These are phyloP conservation scores for Galbula dea DNA, from an alignment of 2,113 vertebrate species.

Conservation along the genomic window DNA sequence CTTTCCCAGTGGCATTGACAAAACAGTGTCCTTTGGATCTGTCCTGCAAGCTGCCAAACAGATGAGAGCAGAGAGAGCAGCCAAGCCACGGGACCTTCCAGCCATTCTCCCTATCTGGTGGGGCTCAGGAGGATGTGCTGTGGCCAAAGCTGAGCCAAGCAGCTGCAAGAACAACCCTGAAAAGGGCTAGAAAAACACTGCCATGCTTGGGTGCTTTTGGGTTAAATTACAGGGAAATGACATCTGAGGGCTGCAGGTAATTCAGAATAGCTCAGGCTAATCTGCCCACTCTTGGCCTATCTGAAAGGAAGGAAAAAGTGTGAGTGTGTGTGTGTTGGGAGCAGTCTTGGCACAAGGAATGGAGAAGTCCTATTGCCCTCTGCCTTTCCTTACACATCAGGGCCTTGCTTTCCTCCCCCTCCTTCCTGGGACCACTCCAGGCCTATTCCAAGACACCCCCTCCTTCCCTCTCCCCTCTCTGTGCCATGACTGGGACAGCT, in stretches of 20 bases:
- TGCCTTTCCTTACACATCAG: neutral
- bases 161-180: neutral
- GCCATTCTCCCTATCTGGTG: neutral
- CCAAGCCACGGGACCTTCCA: neutral
- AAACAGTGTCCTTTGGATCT: neutral
- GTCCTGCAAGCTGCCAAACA: rapidly evolving
- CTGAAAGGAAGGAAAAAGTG: neutral
- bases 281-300: neutral
- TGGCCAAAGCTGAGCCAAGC: neutral
- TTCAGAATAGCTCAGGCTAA: neutral
- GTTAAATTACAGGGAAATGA: neutral
- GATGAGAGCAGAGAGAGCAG: neutral
- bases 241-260: neutral
- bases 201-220: neutral
- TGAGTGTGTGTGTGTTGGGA: neutral
- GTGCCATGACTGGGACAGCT: neutral
- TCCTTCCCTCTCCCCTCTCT: neutral
- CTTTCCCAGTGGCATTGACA: neutral
- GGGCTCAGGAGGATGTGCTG: neutral
- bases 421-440: neutral
- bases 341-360: neutral
- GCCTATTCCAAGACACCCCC: neutral
- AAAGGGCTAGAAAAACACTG: neutral
- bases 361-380: neutral
- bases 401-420: neutral